These are phyloP conservation scores for Selenia dentaria DNA, from an alignment of 2,888 invertebrate species.

Conservation along the genomic window DNA sequence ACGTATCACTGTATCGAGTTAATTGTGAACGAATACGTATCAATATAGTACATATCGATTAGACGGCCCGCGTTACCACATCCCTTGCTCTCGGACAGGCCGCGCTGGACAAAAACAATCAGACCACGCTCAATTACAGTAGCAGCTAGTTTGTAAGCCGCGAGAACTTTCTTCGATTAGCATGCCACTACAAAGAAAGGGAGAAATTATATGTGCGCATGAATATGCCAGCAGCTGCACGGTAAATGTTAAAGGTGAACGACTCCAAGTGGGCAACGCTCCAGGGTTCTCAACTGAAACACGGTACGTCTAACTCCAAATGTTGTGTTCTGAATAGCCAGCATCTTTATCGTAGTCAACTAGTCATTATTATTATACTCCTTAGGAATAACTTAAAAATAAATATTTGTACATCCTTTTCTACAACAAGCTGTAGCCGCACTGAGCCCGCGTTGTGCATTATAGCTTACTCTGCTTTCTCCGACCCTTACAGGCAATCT, in stretches of 20 bases:
- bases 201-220: slow-evolving; percentile 74
- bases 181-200: slow-evolving; percentile 78
- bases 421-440: too few species aligned
- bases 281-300: slow-evolving; percentile 16
- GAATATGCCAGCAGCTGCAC: slow-evolving; percentile 71
- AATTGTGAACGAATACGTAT: too few species aligned
- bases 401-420: too few species aligned
- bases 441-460: too few species aligned
- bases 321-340: too few species aligned
- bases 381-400: too few species aligned
- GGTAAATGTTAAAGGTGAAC: slow-evolving; percentile 81
- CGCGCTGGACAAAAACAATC: slow-evolving; percentile 52
- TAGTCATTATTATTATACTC: too few species aligned
- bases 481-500: too few species aligned
- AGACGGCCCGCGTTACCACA: background rate
- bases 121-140: slow-evolving; percentile 69
- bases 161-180: slow-evolving; percentile 81
- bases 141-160: slow-evolving; percentile 71
- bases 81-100: slow-evolving; percentile 23
- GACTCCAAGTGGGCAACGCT: slow-evolving; percentile 50
- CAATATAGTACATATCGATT: too few species aligned
- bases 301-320: background rate
- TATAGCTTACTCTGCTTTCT: too few species aligned
- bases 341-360: too few species aligned
- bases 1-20: too few species aligned